Conservation (phyloP, 2,113 vertebrate genomes). For the Hoplias malabaricus region DNA sequence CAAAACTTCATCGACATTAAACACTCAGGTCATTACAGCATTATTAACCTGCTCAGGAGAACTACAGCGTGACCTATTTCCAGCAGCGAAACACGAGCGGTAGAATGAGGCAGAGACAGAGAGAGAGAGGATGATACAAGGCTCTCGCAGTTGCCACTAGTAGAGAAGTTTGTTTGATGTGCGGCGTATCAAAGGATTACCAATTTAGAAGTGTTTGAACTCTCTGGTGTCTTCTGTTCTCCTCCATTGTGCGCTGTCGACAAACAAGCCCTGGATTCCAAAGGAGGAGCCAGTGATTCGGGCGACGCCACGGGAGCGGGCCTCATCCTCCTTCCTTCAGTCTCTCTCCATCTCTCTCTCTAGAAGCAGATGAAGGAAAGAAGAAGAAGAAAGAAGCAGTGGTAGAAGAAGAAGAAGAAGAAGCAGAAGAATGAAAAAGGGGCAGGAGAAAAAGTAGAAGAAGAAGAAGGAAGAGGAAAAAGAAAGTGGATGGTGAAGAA, state of each 20-base stretch:
- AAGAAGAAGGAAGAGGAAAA: slow-evolving; percentile 67
- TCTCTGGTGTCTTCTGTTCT: slow-evolving; percentile 56
- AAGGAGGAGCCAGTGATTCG: slow-evolving; percentile 38
- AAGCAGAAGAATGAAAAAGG: too few relatives aligned
- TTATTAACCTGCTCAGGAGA: slow-evolving; percentile 29
- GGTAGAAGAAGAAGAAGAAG: slow-evolving; percentile 65
- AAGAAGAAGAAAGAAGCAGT: slow-evolving; percentile 57
- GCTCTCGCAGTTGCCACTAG: slow-evolving; percentile 28
- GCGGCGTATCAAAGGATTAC: slow-evolving; percentile 64
- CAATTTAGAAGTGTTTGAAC: slow-evolving; percentile 64
- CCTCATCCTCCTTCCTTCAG: slow-evolving; percentile 16
- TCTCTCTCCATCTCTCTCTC: slow-evolving; percentile 63
- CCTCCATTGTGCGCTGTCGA: slow-evolving; percentile 60
- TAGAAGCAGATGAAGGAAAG: slow-evolving; percentile 60
- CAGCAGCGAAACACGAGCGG: slow-evolving; percentile 42
- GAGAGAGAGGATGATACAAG: slow-evolving; percentile 39
- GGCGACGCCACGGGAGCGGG: slow-evolving; percentile 6
- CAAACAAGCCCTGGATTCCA: slow-evolving; percentile 53
- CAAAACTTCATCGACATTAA: slow-evolving; percentile 24
- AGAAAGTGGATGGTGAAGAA: too few relatives aligned
- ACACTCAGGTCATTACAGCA: slow-evolving; percentile 16
- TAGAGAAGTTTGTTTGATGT: slow-evolving; percentile 62
- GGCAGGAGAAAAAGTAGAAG: slow-evolving; percentile 54
- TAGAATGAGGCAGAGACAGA: slow-evolving; percentile 32
- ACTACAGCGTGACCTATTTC: slow-evolving; percentile 44